These are phyloP conservation scores for Rhyacichthys aspro DNA, from an alignment of 2,797 vertebrate species.

Conservation along the genomic window DNA sequence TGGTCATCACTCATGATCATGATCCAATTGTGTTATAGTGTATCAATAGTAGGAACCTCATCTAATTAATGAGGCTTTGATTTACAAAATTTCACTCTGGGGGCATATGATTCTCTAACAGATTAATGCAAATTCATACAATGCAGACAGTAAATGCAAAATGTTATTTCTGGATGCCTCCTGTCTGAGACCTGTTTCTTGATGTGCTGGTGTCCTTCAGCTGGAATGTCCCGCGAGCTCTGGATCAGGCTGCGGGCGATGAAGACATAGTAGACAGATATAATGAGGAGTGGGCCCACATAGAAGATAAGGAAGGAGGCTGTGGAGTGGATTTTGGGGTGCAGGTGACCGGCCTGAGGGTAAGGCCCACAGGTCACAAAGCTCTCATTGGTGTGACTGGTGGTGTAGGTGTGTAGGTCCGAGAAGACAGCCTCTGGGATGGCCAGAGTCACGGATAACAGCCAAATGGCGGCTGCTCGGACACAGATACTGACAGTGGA, in stretches of 20 bases:
- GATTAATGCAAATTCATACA: too few relatives aligned
- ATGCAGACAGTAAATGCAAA: too few relatives aligned
- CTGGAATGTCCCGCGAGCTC: constrained; percentile 88
- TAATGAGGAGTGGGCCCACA: constrained; percentile 90
- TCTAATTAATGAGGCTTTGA: too few relatives aligned
- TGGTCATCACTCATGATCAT: too few relatives aligned
- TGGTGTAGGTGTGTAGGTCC: constrained; percentile 90
- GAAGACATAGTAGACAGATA: constrained; percentile 94
- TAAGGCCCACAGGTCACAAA: constrained; percentile 94
- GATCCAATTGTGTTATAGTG: too few relatives aligned
- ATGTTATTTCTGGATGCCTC: neutral
- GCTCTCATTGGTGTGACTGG: constrained; percentile 87
- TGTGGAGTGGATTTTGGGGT: constrained; percentile 94
- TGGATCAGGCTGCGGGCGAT: constrained; percentile 91
- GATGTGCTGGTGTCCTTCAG: constrained; percentile 86
- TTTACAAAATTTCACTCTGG: too few relatives aligned
- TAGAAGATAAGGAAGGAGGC: constrained; percentile 94
- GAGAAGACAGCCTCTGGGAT: constrained; percentile 94
- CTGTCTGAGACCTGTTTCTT: constrained; percentile 62
- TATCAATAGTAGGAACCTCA: too few relatives aligned
- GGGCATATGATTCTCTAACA: too few relatives aligned
- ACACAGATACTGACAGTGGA: constrained; percentile 85
- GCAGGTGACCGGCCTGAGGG: constrained; percentile 86
- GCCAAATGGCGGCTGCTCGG: constrained; percentile 89
- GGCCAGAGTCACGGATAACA: constrained; percentile 90